Evolutionary conservation across 92 coral and sea anemone species (phyloP), one percentile per base, ranked within the genome.

Genomic region (Palythoa heliodiscus): DNA sequence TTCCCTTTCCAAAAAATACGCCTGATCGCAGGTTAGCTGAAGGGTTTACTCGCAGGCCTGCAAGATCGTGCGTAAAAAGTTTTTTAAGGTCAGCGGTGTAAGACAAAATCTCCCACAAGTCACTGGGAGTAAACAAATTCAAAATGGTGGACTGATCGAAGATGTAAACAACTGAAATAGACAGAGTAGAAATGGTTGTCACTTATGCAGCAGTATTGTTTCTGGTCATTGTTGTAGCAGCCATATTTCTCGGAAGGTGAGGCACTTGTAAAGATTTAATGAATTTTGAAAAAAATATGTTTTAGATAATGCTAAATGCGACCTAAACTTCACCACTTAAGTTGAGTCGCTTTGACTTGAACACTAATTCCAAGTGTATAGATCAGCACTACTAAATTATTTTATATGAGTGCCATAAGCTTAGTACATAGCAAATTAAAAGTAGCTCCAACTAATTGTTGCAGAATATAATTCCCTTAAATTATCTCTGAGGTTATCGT

Each of bases 221-320:
- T 24, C 29, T 86, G 67, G 73, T 91, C 29, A 75, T 86, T 11
- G 52, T 92, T 16, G 75, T 92, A 55, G 88, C 89, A 48, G 95
- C 92, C 23, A 73, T 92, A 73, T 93, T 93, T 82, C 76, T 93
- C 5, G 95, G 97, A 89, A 93, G 97, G 97, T 93, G 83, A 22
- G 84, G n/a, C 39, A 6, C 9, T 63, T 19, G 35, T 1, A 19
- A 23, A 63, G 25, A n/a, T 7, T 19, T 63, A 23, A 63, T 3
- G 69, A 63, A 12, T 55, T 55, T 55, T 16, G 15, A 55, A 55
- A 55, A 55, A 16, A 3, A 0, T 55, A 55, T 12, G 2, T 16
- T 10, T 13, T 55, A 12, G 3, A 12, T 55, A 10, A 12, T 55
- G 61, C 61, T 7, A 16, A 55, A 3, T 55, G 12, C 2, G 15